These are phyloP conservation scores for Excalfactoria chinensis DNA, from an alignment of 2,113 vertebrate species.

Conservation along the genomic window DNA sequence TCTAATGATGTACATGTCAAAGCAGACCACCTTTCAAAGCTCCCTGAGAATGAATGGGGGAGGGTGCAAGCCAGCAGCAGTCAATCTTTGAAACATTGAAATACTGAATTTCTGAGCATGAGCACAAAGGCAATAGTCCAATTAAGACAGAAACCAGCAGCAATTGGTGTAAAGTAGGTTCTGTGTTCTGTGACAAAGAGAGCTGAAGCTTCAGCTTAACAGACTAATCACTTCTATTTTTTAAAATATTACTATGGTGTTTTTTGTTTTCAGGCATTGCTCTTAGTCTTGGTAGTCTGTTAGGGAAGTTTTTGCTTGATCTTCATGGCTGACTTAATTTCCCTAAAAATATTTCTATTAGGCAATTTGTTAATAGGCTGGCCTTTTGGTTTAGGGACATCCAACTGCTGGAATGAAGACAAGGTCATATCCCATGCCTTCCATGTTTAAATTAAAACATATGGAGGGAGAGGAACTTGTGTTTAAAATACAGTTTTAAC, in stretches of 20 bases:
- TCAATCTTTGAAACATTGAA: constrained; percentile 63
- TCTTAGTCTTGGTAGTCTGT: not conserved
- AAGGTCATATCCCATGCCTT: not conserved
- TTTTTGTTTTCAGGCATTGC: not conserved
- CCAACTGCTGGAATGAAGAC: not conserved
- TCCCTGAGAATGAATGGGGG: constrained; percentile 53
- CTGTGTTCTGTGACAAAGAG: constrained; percentile 18
- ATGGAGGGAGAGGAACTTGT: not conserved
- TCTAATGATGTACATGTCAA: constrained; percentile 70
- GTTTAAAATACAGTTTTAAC: not conserved
- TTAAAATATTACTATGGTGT: not conserved
- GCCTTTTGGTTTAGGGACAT: not conserved
- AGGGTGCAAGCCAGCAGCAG: constrained; percentile 50
- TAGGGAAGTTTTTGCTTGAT: not conserved
- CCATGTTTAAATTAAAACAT: constrained; percentile 31
- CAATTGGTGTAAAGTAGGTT: constrained; percentile 7
- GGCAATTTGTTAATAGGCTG: not conserved
- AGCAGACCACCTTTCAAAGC: constrained; percentile 71
- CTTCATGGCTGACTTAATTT: not conserved
- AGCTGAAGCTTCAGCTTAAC: not conserved
- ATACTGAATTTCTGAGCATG: not conserved
- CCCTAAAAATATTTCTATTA: constrained; percentile 32
- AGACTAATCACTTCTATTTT: not conserved
- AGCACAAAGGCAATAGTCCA: constrained; percentile 62
- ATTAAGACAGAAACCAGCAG: constrained; percentile 49